A percentile compares a stretch with the other conserved stretches of the same genome.
These are phyloP conservation scores for Triplophysa dalaica DNA, from an alignment of 2,113 vertebrate species.

Conservation along the genomic window DNA sequence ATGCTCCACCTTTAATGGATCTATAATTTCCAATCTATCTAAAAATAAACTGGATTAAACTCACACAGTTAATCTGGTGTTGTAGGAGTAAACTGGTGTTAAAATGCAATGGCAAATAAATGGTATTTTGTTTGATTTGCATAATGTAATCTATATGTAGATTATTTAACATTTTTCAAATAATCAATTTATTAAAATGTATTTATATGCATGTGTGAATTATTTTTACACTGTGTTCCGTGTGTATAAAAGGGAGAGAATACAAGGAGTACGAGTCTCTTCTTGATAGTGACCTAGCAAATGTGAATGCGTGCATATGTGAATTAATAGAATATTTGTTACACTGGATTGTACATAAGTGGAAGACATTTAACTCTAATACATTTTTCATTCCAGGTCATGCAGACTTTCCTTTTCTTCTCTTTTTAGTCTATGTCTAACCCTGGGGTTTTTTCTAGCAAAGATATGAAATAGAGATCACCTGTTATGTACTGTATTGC, in stretches of 20 bases:
- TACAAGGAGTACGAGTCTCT: too few relatives aligned
- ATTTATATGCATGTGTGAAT: background rate
- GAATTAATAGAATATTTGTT: too few relatives aligned
- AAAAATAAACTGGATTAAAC: background rate
- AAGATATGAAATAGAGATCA: too few relatives aligned
- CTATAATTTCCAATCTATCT: background rate
- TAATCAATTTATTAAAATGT: background rate
- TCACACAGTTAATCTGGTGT: background rate
- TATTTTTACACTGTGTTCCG: background rate
- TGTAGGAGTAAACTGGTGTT: background rate
- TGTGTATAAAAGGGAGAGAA: too few relatives aligned
- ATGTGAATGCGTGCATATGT: background rate
- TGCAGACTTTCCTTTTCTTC: too few relatives aligned
- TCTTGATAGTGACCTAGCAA: background rate
- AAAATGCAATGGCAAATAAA: background rate
- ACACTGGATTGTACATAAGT: too few relatives aligned
- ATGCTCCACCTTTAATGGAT: too few relatives aligned
- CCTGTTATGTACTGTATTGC: too few relatives aligned
- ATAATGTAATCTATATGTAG: background rate
- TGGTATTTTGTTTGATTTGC: background rate
- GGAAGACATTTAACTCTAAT: too few relatives aligned
- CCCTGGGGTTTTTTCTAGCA: too few relatives aligned
- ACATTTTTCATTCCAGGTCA: too few relatives aligned
- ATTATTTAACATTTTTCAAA: background rate
- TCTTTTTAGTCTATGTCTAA: too few relatives aligned